A percentile compares a stretch with the other conserved stretches of the same genome.
phyloP scores from a whole-genome alignment of 2,797 vertebrate species.

The Syngnathus rostellatus region DNA sequence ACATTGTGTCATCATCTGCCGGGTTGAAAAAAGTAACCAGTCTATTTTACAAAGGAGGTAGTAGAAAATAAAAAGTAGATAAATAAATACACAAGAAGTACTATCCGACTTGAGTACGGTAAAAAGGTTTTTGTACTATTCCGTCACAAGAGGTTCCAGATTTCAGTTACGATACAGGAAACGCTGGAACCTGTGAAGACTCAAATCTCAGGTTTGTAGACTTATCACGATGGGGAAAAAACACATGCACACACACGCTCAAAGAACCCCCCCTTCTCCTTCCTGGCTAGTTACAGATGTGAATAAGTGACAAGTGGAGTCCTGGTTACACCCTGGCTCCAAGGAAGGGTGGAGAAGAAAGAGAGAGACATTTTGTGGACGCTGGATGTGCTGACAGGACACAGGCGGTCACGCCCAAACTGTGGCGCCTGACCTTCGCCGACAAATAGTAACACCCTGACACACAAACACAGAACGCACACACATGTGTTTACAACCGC shows the following conservation, averaged over 20 bases:
- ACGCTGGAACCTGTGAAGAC: background rate
- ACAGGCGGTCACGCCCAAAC: conserved; percentile 62
- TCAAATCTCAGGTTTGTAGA: background rate
- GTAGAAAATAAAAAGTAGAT: too few relatives aligned
- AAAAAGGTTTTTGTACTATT: background rate
- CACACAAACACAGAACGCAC: conserved; percentile 20
- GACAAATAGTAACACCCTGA: conserved; percentile 55
- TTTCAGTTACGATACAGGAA: background rate
- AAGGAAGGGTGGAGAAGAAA: conserved; percentile 45
- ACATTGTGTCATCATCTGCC: too few relatives aligned
- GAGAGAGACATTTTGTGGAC: conserved; percentile 42
- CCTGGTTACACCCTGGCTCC: conserved; percentile 63
- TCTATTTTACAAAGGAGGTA: too few relatives aligned
- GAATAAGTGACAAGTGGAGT: conserved; percentile 58
- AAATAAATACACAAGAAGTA: too few relatives aligned
- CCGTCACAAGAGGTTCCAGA: background rate
- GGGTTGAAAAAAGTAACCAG: too few relatives aligned
- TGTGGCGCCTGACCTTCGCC: conserved; percentile 64
- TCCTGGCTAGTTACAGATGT: conserved; percentile 53
- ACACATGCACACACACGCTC: conserved; percentile 9
- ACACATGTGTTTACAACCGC: conserved; percentile 24
- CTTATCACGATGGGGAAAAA: background rate
- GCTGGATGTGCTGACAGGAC: conserved; percentile 62
- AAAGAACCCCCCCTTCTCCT: conserved; percentile 15
- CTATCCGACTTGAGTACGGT: too few relatives aligned